Evolutionary conservation across 2,888 invertebrate genomes (phyloP), one percentile per base, ranked within the genome.

Genomic region (Clepsis dumicolana): DNA sequence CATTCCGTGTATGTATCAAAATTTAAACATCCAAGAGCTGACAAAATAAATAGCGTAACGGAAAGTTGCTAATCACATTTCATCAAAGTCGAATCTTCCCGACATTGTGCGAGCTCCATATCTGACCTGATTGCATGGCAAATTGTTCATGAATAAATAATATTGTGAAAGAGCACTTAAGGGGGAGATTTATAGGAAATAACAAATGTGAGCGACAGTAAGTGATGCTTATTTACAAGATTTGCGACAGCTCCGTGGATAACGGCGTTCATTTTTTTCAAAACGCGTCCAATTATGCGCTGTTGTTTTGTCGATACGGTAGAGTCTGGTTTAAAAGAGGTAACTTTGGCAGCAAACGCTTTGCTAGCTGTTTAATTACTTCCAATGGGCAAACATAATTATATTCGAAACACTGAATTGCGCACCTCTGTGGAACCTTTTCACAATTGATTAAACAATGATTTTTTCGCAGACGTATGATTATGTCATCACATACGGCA

Each of bases 61-160:
- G 77, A 77, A 83, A 86, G 80, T 84, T 84, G 16, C 25, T 66
- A 90, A 91, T 89, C 81, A 81, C 83, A 86, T 91, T 91, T 88
- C 84, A 85, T 90, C 87, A 87, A 87, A 89, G 88, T 87, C 86
- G 83, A 88, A 87, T 87, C 83, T 79, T 87, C 88, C 85, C 81
- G 83, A 87, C 86, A 86, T 87, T 84, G 84, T 81, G 76, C 78
- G 76, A 76, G 83, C 77, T 79, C 80, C 80, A 78, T 83, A 85
- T 85, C 84, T 89, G 87, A 89, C 89, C 90, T 89, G 90, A 91
- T 91, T 91, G 90, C 89, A 90, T 89, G 86, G 83, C 87, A 93
- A 91, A 92, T 92, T 93, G 89, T 89, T 91, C 91, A 92, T 93
- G 91, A 93, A 93, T 92, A 93, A 89, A 89, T 92, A 91, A 92